phyloP scores from a whole-genome alignment of 2,888 invertebrate species.

The Sympetrum striolatum region DNA sequence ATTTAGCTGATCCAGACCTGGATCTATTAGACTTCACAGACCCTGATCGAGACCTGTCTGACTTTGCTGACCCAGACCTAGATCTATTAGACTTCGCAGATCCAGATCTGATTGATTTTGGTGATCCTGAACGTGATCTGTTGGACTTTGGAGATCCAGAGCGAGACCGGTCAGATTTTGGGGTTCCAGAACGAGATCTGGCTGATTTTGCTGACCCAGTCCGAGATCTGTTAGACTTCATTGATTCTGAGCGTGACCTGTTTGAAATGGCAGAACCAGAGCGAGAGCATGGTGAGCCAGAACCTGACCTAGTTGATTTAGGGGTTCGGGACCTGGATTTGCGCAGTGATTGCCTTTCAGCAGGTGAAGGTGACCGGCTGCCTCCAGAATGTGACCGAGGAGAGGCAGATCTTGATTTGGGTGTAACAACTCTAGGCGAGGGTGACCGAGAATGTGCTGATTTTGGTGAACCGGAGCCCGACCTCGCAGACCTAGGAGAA shows the following conservation, averaged over 20 bases:
- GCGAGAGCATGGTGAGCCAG: conserved; percentile 35
- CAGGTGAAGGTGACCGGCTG: conserved; percentile 50
- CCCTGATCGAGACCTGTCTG: conserved; percentile 49
- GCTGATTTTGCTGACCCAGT: conserved; percentile 28
- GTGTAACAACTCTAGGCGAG: conserved; percentile 46
- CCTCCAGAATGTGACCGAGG: conserved; percentile 49
- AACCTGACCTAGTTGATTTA: conserved; percentile 41
- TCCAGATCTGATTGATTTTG: conserved; percentile 50
- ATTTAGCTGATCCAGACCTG: conserved; percentile 51
- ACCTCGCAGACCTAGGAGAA: background rate
- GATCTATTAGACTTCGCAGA: conserved; percentile 27
- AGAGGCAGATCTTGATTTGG: conserved; percentile 52
- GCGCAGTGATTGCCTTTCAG: conserved; percentile 48
- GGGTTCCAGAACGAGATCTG: conserved; percentile 50
- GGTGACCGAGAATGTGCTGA: background rate
- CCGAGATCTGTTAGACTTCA: conserved; percentile 23
- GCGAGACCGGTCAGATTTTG: conserved; percentile 31
- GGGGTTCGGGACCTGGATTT: conserved; percentile 46
- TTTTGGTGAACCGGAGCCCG: background rate
- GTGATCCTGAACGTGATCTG: conserved; percentile 50
- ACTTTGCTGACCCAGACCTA: conserved; percentile 51
- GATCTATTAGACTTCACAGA: conserved; percentile 17
- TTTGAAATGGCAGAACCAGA: conserved; percentile 11
- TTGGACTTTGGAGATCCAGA: conserved; percentile 50
- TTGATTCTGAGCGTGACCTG: conserved; percentile 37